Base-by-base conservation (phyloP, 2,888 invertebrate species). In the Limnephilus lunatus region DNA sequence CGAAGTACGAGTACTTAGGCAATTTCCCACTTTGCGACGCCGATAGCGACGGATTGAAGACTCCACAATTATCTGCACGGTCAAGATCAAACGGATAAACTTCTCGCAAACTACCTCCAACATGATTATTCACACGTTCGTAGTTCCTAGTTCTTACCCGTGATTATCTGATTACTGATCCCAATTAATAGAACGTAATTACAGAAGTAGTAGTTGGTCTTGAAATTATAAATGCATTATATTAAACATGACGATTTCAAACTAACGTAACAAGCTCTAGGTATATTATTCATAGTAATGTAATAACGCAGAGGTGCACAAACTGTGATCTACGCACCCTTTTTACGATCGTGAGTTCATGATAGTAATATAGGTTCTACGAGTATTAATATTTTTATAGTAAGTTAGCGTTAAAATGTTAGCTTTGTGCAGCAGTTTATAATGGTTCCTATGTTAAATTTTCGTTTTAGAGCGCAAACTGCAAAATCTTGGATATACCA, bases 51-150 rank as follows among this genome's bases (percentile, higher is more conserved):
- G 25, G 88, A 89, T 68, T 68, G 68, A 68, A 68, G 68, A 25
- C n/a, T 9, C 68, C 68, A 68, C 68, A 68, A 68, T 68, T 68
- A 68, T 86, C 39, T 53, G 30, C 86, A 86, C 86, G 86, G 86
- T 86, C 85, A 85, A 85, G 39, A 85, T 85, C 82, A 30, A 82
- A 82, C 32, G 82, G 32, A 32, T 85, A 53, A 87, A 87, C 48
- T 53, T 19, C 83, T 32, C 25, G 25, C 83, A 83, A 35, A 2
- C 15, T 83, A 31, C 82, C 19, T 35, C 32, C 19, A 31, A 32
- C 32, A 15, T 31, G 30, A 35, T 83, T 32, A 83, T 31, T 83
- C 82, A 19, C 32, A 83, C 82, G 82, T 31, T 83, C 19, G 32
- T 68, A 68, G 68, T 68, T 53, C 53, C 53, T 19, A 53, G 53